Evolutionary conservation across 1,140 invertebrate species (phyloP).

Genomic region (Dolichoris vasculosae): DNA sequence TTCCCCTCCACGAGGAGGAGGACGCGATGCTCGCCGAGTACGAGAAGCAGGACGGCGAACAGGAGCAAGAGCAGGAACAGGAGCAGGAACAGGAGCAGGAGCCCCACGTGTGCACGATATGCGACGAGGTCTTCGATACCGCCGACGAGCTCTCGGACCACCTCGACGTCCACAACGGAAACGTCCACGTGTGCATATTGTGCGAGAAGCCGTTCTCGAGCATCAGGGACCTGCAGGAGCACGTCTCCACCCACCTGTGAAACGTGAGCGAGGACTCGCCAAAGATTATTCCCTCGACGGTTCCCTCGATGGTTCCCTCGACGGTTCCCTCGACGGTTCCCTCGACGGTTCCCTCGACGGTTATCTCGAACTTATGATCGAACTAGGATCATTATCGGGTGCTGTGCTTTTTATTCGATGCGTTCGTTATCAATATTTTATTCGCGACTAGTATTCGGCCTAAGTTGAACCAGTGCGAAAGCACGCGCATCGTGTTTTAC

Average conservation of each 20-base stretch:
- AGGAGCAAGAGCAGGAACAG: no score
- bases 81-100: background rate
- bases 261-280: background rate
- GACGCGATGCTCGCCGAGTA: slow-evolving; percentile 43
- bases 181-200: slow-evolving; percentile 66
- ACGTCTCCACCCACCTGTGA: slow-evolving; percentile 68
- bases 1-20: slow-evolving; percentile 69
- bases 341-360: background rate
- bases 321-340: no score
- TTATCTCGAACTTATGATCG: background rate
- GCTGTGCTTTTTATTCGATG: slow-evolving; percentile 4
- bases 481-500: no score
- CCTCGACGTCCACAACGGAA: slow-evolving; percentile 64
- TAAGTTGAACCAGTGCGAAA: background rate
- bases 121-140: slow-evolving; percentile 62
- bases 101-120: slow-evolving; percentile 61
- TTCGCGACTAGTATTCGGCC: background rate
- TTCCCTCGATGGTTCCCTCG: no score
- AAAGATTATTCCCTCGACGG: background rate
- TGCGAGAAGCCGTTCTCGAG: slow-evolving; percentile 68
- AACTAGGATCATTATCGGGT: background rate
- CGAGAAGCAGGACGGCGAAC: background rate
- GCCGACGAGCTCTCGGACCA: slow-evolving; percentile 65
- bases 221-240: slow-evolving; percentile 65
- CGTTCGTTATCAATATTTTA: background rate